Evolutionary conservation across 2,888 invertebrate species (phyloP).

Genomic region (Philonicus albiceps): DNA sequence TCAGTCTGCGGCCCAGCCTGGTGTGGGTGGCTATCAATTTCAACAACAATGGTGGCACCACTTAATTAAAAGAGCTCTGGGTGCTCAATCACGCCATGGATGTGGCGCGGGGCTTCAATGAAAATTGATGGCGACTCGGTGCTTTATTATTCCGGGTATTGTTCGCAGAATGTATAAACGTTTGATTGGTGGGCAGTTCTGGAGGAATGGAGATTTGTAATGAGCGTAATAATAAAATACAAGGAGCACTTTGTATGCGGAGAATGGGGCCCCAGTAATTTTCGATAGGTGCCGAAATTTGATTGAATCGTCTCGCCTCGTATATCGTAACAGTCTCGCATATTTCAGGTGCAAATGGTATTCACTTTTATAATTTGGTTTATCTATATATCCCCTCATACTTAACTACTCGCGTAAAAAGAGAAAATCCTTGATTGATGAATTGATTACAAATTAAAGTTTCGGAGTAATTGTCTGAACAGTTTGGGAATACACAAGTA

Average conservation of each 20-base stretch:
- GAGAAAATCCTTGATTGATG: not conserved
- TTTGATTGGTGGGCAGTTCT: slow-evolving; percentile 8
- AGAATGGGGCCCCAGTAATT: not conserved
- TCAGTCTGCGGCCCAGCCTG: not conserved
- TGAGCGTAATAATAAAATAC: not conserved
- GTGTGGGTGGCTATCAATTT: slow-evolving; percentile 47
- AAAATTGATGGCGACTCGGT: not conserved
- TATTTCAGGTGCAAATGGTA: not conserved
- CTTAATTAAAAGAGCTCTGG: slow-evolving; percentile 42
- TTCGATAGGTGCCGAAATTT: not conserved
- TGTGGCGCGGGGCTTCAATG: not conserved
- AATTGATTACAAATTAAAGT: not conserved
- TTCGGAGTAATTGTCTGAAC: too few relatives aligned
- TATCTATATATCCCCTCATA: not conserved
- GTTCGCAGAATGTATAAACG: not conserved
- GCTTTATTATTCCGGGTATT: not conserved
- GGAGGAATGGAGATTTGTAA: slow-evolving; percentile 8
- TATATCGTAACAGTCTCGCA: not conserved
- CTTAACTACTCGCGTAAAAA: not conserved
- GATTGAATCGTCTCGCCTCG: not conserved
- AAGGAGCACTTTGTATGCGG: not conserved
- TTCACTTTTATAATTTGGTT: not conserved
- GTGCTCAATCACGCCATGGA: not conserved
- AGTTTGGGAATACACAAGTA: too few relatives aligned
- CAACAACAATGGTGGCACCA: slow-evolving; percentile 45